A percentile compares a stretch with the other conserved stretches of the same genome.
phyloP scores from a whole-genome alignment of 2,888 invertebrate genomes.

The Eustalomyia histrio region DNA sequence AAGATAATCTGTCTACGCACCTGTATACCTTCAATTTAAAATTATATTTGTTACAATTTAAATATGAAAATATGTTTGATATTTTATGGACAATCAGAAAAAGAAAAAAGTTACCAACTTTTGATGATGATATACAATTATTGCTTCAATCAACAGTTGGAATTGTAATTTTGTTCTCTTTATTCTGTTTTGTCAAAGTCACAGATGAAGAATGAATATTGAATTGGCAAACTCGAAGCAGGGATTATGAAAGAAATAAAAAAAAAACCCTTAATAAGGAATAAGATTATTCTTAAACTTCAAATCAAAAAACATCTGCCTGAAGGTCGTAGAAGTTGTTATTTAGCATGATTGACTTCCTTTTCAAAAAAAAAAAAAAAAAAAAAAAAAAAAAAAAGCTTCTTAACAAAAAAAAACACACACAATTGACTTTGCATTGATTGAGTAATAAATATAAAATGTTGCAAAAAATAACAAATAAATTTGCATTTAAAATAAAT shows the following conservation, averaged over 20 bases:
- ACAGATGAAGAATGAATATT: conserved; percentile 56
- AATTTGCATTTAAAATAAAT: conserved; percentile 65
- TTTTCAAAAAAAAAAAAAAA: conserved; percentile 20
- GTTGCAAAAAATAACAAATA: conserved; percentile 27
- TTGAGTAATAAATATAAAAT: conserved; percentile 66
- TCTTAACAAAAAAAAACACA: conserved; percentile 11
- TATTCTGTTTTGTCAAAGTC: conserved; percentile 8
- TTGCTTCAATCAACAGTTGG: conserved; percentile 58
- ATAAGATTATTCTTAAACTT: conserved; percentile 24
- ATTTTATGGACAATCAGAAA: conserved; percentile 57
- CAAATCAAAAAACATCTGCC: conserved; percentile 60
- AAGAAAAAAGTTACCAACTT: conserved; percentile 11
- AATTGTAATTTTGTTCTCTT: conserved; percentile 31
- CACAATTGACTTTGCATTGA: conserved; percentile 62
- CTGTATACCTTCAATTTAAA: conserved; percentile 33
- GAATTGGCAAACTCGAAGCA: conserved; percentile 8
- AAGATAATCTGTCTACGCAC: conserved; percentile 30
- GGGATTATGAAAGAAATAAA: not conserved
- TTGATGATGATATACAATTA: conserved; percentile 61
- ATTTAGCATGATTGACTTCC: conserved; percentile 58
- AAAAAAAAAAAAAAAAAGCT: not conserved
- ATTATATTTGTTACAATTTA: conserved; percentile 58
- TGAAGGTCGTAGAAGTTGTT: conserved; percentile 57
- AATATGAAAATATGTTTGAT: conserved; percentile 64
- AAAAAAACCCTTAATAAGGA: conserved; percentile 18